phyloP scores from a whole-genome alignment of 35 echinoderm and acorn worm species.

The Chiridota heheva region DNA sequence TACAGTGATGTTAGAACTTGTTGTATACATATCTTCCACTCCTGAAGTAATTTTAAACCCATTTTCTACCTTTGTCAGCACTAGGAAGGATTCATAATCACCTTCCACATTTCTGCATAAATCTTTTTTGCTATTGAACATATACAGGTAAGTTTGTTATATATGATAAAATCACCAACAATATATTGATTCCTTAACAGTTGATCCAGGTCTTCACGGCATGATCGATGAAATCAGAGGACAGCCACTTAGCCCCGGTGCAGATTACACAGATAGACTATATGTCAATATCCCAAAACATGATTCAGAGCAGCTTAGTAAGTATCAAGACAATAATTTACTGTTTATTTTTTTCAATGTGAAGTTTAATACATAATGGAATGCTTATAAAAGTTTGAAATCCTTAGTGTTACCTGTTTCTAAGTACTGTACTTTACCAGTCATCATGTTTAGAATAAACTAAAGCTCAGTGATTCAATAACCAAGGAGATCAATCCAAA shows the following conservation, averaged over 20 bases:
- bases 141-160: neutral
- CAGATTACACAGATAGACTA: neutral
- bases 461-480: too few relatives aligned
- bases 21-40: too few relatives aligned
- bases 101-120: neutral
- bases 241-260: neutral
- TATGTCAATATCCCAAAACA: neutral
- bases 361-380: neutral
- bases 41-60: neutral
- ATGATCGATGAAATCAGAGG: constrained; percentile 53
- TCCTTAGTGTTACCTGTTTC: neutral
- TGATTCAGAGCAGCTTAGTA: neutral
- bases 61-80: neutral
- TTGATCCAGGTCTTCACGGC: constrained; percentile 43
- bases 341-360: neutral
- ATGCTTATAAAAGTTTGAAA: neutral
- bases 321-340: neutral
- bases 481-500: too few relatives aligned
- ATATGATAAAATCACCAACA: neutral
- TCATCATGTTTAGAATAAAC: too few relatives aligned
- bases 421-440: neutral
- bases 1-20: too few relatives aligned
- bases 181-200: neutral
- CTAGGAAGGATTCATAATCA: neutral
- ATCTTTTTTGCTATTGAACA: neutral